Evolutionary conservation across 2,888 invertebrate species (phyloP), one percentile per base, ranked within the genome.

Genomic region (Rhogogaster chlorosoma): DNA sequence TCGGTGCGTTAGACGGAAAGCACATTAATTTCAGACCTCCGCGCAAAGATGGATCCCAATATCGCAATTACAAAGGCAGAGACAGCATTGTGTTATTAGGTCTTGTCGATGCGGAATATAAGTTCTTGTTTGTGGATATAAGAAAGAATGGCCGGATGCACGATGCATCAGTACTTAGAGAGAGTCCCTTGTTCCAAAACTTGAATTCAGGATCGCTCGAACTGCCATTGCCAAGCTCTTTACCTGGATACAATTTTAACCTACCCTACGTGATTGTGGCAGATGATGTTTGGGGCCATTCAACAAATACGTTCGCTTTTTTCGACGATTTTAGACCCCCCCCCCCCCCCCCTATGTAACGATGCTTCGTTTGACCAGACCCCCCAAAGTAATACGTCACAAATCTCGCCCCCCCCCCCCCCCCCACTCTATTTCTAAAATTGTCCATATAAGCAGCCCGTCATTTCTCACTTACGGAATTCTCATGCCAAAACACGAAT

Each of bases 61-160:
- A 42, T n/a, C 22, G 80, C 5, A 80, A 85, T 80, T 85, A 85
- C 49, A 85, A 85, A 64, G 80, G 84, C 10, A 80, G 45, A 18
- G 42, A 85, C 45, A 80, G 84, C 22, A 85, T 85, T 42, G 64
- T 85, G 1, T 36, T 85, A 5, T 22, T 85, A 38, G 84, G 18
- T 82, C 38, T 80, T 36, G 84, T 64, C 15, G 78, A 80, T 80
- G 84, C 80, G 22, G 61, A 80, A 29, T 85, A 85, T 22, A 85
- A 64, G 29, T 85, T 85, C 29, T 38, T 85, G 42, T 67, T 67
- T 67, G 70, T 85, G 5, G 84, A 85, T 9, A 32, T 85, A n/a
- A 80, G 84, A 15, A 18, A 18, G 15, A 80, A 84, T 82, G 84
- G 84, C 22, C 38, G 80, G n/a, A 80, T 80, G 57, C 18, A 64